phyloP scores from a whole-genome alignment of 2,797 vertebrate genomes.

The Malacoraja senta region DNA sequence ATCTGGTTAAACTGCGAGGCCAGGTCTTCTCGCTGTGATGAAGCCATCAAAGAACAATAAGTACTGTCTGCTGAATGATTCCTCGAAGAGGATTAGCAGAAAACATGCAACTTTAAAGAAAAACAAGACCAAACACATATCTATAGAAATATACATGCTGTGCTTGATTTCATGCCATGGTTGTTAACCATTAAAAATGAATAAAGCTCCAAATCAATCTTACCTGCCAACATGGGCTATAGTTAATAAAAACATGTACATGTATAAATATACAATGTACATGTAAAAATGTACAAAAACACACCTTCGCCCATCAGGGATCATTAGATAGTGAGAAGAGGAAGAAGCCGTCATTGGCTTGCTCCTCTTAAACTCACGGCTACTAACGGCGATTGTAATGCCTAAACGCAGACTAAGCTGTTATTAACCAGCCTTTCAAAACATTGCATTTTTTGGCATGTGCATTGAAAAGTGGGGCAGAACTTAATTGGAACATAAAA shows the following conservation, averaged over 20 bases:
- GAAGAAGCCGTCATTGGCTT: not conserved
- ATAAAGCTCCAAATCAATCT: not conserved
- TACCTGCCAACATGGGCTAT: no score
- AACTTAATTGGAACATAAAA: not conserved
- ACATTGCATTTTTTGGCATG: not conserved
- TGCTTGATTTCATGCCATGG: slow-evolving; percentile 7
- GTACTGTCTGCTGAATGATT: not conserved
- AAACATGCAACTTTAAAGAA: not conserved
- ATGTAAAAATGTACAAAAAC: not conserved
- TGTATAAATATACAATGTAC: no score
- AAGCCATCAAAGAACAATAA: slow-evolving; percentile 40
- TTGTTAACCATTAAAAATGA: not conserved
- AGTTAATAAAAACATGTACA: no score
- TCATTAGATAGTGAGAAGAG: not conserved
- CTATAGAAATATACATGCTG: not conserved
- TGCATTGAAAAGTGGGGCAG: not conserved
- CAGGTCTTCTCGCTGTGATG: slow-evolving; percentile 76
- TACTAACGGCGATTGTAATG: not conserved
- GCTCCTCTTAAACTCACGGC: not conserved
- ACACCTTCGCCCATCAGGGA: not conserved
- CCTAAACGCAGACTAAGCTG: not conserved
- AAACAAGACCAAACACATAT: not conserved
- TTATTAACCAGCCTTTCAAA: not conserved
- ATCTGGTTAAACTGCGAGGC: slow-evolving; percentile 75
- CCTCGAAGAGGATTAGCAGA: not conserved